Percentiles rank a stretch among this genome's conserved stretches.
Conservation (phyloP, 2,888 invertebrate species). For the Cactoblastis cactorum region DNA sequence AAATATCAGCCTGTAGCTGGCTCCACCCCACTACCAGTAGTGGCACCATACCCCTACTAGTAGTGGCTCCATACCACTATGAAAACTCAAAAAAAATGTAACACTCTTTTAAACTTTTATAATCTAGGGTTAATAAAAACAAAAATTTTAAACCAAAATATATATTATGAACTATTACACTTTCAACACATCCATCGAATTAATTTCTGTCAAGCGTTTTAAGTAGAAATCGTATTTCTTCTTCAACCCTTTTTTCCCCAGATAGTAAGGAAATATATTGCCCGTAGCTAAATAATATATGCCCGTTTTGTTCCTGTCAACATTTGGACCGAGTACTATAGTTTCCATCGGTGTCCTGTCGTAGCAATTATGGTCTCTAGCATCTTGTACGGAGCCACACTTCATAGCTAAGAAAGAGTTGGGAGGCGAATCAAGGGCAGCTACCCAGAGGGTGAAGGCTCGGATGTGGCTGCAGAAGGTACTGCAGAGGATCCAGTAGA, state of each 20-base stretch:
- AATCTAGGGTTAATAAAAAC: not conserved
- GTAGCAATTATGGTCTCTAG: conserved; percentile 29
- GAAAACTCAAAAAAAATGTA: not conserved
- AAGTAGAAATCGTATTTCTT: conserved; percentile 27
- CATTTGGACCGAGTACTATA: conserved; percentile 30
- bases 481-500: conserved; percentile 22
- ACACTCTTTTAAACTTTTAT: no score
- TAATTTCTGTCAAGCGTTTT: not conserved
- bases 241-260: conserved; percentile 35
- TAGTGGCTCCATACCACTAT: not conserved
- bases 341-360: conserved; percentile 27
- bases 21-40: not conserved
- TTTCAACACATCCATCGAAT: not conserved
- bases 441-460: conserved; percentile 25
- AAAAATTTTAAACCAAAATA: not conserved
- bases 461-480: conserved; percentile 28
- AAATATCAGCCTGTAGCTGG: not conserved
- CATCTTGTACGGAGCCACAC: conserved; percentile 32
- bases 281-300: conserved; percentile 36
- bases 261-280: conserved; percentile 33
- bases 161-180: not conserved
- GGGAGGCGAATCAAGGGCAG: conserved; percentile 29
- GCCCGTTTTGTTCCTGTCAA: conserved; percentile 31
- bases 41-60: not conserved
- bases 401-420: conserved; percentile 29